Evolutionary conservation across 2,888 invertebrate species (phyloP).

Genomic region (Chorisops tibialis): DNA sequence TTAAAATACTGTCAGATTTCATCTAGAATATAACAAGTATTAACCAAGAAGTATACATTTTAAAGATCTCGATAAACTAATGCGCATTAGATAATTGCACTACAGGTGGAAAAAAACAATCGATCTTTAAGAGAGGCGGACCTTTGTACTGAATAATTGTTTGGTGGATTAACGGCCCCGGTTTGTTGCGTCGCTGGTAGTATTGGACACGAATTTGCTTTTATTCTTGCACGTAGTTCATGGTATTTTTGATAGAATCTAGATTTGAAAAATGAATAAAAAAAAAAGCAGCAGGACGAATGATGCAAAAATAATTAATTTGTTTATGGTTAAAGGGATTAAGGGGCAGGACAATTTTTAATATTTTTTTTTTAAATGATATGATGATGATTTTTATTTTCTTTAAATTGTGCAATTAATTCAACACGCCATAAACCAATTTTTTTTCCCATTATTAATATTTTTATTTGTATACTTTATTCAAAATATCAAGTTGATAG

Average conservation of each 20-base stretch:
- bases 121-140: constrained; percentile 60
- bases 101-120: too few relatives aligned
- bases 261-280: constrained; percentile 42
- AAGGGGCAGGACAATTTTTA: background rate
- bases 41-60: too few relatives aligned
- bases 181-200: constrained; percentile 60
- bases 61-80: too few relatives aligned
- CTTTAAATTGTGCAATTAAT: constrained; percentile 11
- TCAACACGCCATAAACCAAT: constrained; percentile 19
- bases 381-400: background rate
- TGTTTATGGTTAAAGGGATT: constrained; percentile 10
- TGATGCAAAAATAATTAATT: constrained; percentile 31
- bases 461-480: too few relatives aligned
- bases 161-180: constrained; percentile 51
- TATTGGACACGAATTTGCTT: constrained; percentile 78
- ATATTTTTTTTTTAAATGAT: too few relatives aligned
- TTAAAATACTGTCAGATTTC: too few relatives aligned
- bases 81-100: too few relatives aligned
- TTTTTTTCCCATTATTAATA: too few relatives aligned
- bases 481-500: too few relatives aligned
- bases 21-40: too few relatives aligned
- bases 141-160: constrained; percentile 56
- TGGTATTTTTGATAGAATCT: constrained; percentile 88
- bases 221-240: constrained; percentile 84
- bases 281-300: constrained; percentile 28